These are phyloP conservation scores for Donacobius atricapilla DNA, from an alignment of 2,113 vertebrate species.

Conservation along the genomic window DNA sequence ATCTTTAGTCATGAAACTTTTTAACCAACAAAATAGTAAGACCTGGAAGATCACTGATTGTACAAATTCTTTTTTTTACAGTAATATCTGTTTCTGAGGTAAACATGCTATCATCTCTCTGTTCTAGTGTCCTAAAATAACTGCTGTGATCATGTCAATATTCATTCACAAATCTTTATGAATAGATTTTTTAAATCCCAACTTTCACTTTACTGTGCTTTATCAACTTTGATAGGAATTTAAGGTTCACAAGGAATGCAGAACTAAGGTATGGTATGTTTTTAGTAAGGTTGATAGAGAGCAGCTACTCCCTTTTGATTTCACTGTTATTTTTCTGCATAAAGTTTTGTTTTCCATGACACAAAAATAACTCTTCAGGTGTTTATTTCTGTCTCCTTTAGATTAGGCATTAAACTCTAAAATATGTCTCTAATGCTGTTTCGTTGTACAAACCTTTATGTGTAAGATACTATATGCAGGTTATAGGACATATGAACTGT, in stretches of 20 bases:
- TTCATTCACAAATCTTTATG: not conserved
- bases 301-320: not conserved
- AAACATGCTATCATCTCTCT: not conserved
- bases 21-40: not conserved
- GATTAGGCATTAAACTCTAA: not conserved
- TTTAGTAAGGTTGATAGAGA: not conserved
- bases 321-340: not conserved
- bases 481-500: not conserved
- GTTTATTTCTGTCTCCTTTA: not conserved
- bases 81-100: not conserved
- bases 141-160: not conserved
- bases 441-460: not conserved
- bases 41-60: not conserved
- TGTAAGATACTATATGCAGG: not conserved
- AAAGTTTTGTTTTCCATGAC: not conserved
- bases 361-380: not conserved
- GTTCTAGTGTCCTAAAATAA: not conserved
- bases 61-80: not conserved
- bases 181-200: not conserved
- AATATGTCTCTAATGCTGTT: not conserved
- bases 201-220: not conserved
- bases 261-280: not conserved
- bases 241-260: not conserved
- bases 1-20: not conserved
- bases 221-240: not conserved